Percentiles rank a stretch among this genome's conserved stretches.
Evolutionary conservation across 2,113 vertebrate genomes (phyloP).

Genomic region (Hylia prasina): DNA sequence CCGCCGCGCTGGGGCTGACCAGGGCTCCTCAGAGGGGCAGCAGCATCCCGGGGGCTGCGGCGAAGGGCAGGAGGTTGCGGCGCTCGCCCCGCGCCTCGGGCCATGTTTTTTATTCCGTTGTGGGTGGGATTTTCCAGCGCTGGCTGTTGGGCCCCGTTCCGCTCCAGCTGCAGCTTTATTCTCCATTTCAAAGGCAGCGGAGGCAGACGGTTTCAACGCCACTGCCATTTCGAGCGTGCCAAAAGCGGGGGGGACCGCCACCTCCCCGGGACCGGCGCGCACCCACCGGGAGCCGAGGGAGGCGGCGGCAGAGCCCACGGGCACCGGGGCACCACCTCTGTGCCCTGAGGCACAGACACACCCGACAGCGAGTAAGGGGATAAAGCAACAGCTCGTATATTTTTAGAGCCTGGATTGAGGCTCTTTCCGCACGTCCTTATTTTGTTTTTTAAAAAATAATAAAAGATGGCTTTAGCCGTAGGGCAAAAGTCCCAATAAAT

Average conservation of each 20-base stretch:
- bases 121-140: constrained; percentile 65
- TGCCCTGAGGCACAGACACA: fast-evolving
- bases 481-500: not conserved
- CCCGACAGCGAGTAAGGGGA: fast-evolving
- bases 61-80: constrained; percentile 5
- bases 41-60: not conserved
- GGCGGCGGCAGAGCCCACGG: not conserved
- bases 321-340: not conserved
- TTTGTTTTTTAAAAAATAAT: not conserved
- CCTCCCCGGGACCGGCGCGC: not conserved
- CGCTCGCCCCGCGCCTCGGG: constrained; percentile 10
- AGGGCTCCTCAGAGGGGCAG: not conserved
- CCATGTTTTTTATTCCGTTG: constrained; percentile 48
- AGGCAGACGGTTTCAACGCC: constrained; percentile 57
- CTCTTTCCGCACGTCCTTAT: not conserved
- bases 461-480: not conserved
- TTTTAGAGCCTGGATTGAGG: not conserved
- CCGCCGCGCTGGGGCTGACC: fast-evolving
- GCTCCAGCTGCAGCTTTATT: constrained; percentile 66
- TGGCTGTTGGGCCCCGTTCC: constrained; percentile 61
- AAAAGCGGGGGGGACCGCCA: not conserved
- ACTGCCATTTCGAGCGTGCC: constrained; percentile 49
- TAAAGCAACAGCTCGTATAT: not conserved
- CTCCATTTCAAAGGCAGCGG: constrained; percentile 62
- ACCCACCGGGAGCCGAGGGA: not conserved